A percentile compares a stretch with the other conserved stretches of the same genome.
These are phyloP conservation scores for Ridgeia piscesae DNA, from an alignment of 1,140 invertebrate species.

Conservation along the genomic window DNA sequence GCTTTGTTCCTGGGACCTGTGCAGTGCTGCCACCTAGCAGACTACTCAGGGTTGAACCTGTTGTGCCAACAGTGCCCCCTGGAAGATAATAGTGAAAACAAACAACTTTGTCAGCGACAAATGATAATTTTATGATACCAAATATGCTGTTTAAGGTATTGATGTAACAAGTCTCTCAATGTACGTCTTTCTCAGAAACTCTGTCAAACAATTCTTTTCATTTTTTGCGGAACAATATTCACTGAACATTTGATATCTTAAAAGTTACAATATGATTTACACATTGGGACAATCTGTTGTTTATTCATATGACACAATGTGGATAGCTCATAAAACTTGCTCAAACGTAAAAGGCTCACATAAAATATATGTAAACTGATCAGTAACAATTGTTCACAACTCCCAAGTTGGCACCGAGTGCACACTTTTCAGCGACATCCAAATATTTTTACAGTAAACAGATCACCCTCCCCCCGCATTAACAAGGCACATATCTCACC, in stretches of 20 bases:
- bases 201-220: background rate
- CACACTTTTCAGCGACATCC: background rate
- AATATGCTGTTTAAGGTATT: background rate
- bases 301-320: background rate
- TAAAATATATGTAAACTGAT: background rate
- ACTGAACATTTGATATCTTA: background rate
- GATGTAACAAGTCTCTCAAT: background rate
- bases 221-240: background rate
- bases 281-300: background rate
- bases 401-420: background rate
- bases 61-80: background rate
- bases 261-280: background rate
- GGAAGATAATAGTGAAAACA: background rate
- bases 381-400: background rate
- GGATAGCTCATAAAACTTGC: background rate
- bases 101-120: background rate
- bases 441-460: background rate
- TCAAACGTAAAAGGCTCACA: background rate
- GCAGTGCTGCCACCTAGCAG: background rate
- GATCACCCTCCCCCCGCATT: background rate
- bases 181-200: no score
- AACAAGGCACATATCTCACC: background rate
- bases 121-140: background rate
- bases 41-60: background rate
- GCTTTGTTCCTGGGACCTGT: background rate